phyloP scores from a whole-genome alignment of 1,140 invertebrate genomes.

The Trachymyrmex cornetzi region DNA sequence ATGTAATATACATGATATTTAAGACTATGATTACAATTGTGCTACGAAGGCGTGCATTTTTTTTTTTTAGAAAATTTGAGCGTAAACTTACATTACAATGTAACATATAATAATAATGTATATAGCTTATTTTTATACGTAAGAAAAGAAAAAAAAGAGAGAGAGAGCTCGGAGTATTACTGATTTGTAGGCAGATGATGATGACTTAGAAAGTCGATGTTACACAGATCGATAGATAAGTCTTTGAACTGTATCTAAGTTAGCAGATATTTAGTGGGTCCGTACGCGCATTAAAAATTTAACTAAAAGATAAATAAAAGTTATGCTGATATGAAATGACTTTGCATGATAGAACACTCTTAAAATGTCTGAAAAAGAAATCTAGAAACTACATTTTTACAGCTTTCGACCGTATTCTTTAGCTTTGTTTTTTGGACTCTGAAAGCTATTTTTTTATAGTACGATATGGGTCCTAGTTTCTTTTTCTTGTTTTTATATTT shows the following conservation, averaged over 20 bases:
- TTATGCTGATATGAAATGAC: background rate
- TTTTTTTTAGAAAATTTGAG: constrained; percentile 49
- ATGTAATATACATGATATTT: constrained; percentile 63
- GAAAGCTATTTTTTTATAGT: background rate
- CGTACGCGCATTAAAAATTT: background rate
- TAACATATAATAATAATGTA: constrained; percentile 70
- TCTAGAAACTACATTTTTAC: constrained; percentile 1
- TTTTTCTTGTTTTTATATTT: background rate
- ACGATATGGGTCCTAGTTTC: background rate
- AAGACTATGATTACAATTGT: constrained; percentile 50
- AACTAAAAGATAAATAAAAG: background rate
- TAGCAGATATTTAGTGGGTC: background rate
- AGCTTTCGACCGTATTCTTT: background rate
- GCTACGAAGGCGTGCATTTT: constrained; percentile 57
- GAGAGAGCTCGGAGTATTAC: constrained; percentile 56
- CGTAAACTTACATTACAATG: constrained; percentile 46
- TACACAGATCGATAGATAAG: constrained; percentile 18
- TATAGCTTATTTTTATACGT: constrained; percentile 82
- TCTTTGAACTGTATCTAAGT: constrained; percentile 16
- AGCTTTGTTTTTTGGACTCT: background rate
- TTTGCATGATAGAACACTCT: background rate
- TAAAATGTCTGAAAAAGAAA: background rate
- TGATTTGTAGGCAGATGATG: constrained; percentile 42
- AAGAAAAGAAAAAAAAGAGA: constrained; percentile 10
- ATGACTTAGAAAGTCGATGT: constrained; percentile 17